Evolutionary conservation across 1,140 invertebrate genomes (phyloP), one percentile per base, ranked within the genome.

Genomic region (roundworm (Caenorhabditis elegans)): DNA sequence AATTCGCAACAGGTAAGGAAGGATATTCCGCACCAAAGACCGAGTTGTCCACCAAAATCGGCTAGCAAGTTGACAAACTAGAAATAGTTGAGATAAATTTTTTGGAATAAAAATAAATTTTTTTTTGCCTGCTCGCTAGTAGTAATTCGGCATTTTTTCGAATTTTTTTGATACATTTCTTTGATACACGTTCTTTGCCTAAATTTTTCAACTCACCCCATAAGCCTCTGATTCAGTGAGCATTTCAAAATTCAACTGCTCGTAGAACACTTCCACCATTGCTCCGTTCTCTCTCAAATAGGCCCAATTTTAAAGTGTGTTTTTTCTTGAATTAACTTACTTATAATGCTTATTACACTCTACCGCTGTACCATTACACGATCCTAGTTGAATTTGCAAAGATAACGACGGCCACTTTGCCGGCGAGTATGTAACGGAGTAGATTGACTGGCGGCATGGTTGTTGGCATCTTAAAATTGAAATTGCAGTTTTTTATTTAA

Each of bases 191-290:
- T n/a, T n/a, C n/a, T n/a, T n/a, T n/a, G n/a, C n/a, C n/a, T n/a
- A n/a, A 1, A 31, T 6, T 17, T 22, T 48, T 19, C 34, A 76
- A 51, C 78, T 79, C 53, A 86, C 85, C 24, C 86, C 86, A 81
- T 87, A 87, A 4, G 86, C 87, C 77, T 88, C 87, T 17, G 86
- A 88, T 80, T 88, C 87, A 1, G 83, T 86, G 17, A 88, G 85
- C 80, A 88, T 83, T 87, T 88, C 87, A 78, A 87, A 88, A 39
- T 88, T 88, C 15, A 88, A 79, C 48, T 88, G 87, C 82, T 88
- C 87, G 70, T 88, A 88, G 51, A 88, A 88, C 2, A 88, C 87
- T 84, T 88, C 87, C 22, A 88, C 83, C 87, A 88, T 88, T 0
- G 87, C 87, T n/a, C 87, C 87, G 36, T 88, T 88, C 26, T 88